These are phyloP conservation scores for Steinernema khuongi DNA, from an alignment of 1,140 invertebrate species.

Conservation along the genomic window DNA sequence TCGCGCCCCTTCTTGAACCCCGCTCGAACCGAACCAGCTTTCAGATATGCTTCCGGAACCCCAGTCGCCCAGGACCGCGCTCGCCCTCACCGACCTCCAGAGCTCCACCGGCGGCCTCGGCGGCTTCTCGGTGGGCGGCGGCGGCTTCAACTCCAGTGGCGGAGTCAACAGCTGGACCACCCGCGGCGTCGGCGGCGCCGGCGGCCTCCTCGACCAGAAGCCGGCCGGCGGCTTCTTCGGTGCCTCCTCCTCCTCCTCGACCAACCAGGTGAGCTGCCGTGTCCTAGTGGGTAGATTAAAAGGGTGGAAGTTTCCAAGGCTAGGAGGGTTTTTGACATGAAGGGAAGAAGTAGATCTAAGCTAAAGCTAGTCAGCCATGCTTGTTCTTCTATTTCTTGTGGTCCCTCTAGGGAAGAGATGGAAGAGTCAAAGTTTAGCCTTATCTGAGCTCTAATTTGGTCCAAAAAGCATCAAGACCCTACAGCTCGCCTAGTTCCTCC, in stretches of 20 bases:
- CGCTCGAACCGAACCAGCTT: background rate
- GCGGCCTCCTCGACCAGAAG: background rate
- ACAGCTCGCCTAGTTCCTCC: too few relatives aligned
- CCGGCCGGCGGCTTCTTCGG: slow-evolving; percentile 10
- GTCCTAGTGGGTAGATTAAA: background rate
- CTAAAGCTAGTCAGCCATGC: too few relatives aligned
- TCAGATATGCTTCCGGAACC: slow-evolving; percentile 48
- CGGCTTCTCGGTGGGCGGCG: slow-evolving; percentile 46
- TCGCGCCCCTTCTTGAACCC: background rate
- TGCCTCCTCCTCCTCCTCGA: background rate
- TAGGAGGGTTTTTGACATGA: slow-evolving; percentile 22
- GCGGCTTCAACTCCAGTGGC: slow-evolving; percentile 42
- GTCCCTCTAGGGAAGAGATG: too few relatives aligned
- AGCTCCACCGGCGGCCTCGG: slow-evolving; percentile 37
- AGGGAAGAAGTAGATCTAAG: too few relatives aligned
- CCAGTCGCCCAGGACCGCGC: slow-evolving; percentile 51
- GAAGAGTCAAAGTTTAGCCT: too few relatives aligned
- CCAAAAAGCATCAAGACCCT: too few relatives aligned
- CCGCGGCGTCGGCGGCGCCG: slow-evolving; percentile 15
- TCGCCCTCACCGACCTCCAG: slow-evolving; percentile 48
- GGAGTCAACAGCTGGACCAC: slow-evolving; percentile 8
- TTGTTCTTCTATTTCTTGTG: too few relatives aligned
- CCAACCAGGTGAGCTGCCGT: background rate
- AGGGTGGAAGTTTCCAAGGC: background rate
- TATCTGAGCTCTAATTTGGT: too few relatives aligned